Evolutionary conservation across 2,797 vertebrate species (phyloP), one percentile per base, ranked within the genome.

Genomic region (Petrocephalus sullivani): DNA sequence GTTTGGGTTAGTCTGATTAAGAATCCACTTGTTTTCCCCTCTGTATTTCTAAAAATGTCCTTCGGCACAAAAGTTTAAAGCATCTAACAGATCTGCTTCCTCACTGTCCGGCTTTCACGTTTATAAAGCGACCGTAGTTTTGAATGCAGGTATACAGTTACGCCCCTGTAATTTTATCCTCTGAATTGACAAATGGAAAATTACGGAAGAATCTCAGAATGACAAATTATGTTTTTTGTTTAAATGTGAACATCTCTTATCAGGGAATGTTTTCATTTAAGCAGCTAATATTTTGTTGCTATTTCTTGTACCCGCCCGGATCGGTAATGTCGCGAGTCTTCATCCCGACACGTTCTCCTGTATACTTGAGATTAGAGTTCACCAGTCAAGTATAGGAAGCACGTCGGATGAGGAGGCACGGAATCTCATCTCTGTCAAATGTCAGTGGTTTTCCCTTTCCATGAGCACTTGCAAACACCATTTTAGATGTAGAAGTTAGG

Each of bases 401-500:
- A 51, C 12, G 7, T 1, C 41, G 12, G 10, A 51, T 23, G 56
- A 60, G 57, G 75, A n/a, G 23, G 16, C 37, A 61, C 21, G n/a
- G 71, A 83, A 83, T 88, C 87, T 82, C 56, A 28, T 83, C 12
- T 75, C 58, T 19, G 19, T 23, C 37, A 88, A 88, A 60, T 60
- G 71, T 88, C 87, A 88, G 56, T 23, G 56, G 54, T 84, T 56
- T 78, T 58, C 23, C 67, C 71, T 81, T 57, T 53, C 71, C 28
- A 56, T 23, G 4, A 41, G 85, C 14, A 49, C 87, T 57, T 56
- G 19, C 75, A 82, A 88, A 78, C 67, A 16, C 28, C 21, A 4
- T 57, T 83, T 81, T 56, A 37, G 33, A 88, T 88, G 56, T 61
- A 81, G n/a, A 82, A 88, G 46, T 60, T 54, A 61, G 61, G 58